Evolutionary conservation across 2,888 invertebrate species (phyloP), one percentile per base, ranked within the genome.

Genomic region (Scaptodrosophila latifasciaeformis): DNA sequence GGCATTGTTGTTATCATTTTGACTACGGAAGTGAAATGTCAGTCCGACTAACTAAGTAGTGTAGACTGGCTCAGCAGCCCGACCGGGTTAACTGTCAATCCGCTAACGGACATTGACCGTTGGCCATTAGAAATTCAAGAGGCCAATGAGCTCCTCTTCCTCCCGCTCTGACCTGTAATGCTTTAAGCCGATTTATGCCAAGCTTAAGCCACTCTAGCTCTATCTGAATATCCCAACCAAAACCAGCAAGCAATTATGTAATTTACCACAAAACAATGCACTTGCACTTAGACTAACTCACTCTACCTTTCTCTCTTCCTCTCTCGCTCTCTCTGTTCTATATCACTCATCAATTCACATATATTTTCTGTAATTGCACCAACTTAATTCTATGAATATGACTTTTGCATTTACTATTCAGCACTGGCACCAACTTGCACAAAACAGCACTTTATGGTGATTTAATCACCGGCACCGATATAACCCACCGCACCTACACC

Each of bases 371-470:
- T 39, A 48, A 57, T 52, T 64, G 62, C 62, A 62, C 62, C n/a
- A n/a, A n/a, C n/a, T 49, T 59, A 62, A 62, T 47, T 49, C 40
- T 56, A 19, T 49, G 19, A n/a, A n/a, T 37, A 15, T 18, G 37
- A 37, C 37, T 37, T 17, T 5, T 37, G 18, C 18, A 17, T 40
- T 12, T 40, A 27, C 51, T 52, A 64, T 62, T 63, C 67, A 83
- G 83, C 75, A 72, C 81, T 69, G 84, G 84, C 83, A 83, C 84
- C 62, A 84, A 77, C 62, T 52, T 62, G 71, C 84, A 83, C 84
- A 76, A 82, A 77, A 59, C 62, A 55, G 66, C 75, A 67, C 72
- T 65, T 60, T 70, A 67, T 45, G 81, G 81, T 65, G 84, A 84
- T 62, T 65, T 75, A 66, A 66, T 77, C 70, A 77, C 76, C 76